Evolutionary conservation across 2,888 invertebrate genomes (phyloP).

Genomic region (Microctonus aethiopoides): DNA sequence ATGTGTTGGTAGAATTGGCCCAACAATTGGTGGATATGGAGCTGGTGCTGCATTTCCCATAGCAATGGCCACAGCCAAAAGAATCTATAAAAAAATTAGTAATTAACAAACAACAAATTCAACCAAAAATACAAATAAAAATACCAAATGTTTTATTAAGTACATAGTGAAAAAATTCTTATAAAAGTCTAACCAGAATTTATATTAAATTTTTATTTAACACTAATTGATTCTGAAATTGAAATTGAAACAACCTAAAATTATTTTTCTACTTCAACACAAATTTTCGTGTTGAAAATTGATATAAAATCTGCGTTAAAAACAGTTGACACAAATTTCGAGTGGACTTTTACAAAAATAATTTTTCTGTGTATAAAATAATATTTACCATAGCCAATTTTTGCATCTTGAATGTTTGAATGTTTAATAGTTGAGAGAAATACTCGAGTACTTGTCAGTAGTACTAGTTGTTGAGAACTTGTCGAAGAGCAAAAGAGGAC

Average conservation of each 20-base stretch:
- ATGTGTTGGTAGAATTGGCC: constrained; percentile 21
- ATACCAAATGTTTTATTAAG: neutral
- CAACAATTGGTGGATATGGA: constrained; percentile 32
- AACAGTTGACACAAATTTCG: too few species aligned
- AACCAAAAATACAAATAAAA: neutral
- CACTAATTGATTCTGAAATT: too few species aligned
- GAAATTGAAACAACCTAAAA: too few species aligned
- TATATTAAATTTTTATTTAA: too few species aligned
- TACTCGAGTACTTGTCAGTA: neutral
- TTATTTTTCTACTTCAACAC: too few species aligned
- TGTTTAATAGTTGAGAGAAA: neutral
- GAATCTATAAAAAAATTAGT: constrained; percentile 1
- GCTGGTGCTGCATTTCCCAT: constrained; percentile 21
- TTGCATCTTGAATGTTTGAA: neutral
- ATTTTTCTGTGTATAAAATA: too few species aligned
- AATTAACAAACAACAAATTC: neutral
- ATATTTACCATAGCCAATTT: neutral
- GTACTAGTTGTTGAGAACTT: neutral
- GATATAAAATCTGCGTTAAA: too few species aligned
- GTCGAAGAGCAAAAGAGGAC: neutral
- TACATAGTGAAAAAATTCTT: too few species aligned
- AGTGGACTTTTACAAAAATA: too few species aligned
- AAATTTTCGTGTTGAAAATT: too few species aligned
- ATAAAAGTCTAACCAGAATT: too few species aligned
- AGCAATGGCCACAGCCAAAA: constrained; percentile 34